Percentiles rank a stretch among this genome's conserved stretches.
These are phyloP conservation scores for Hippocampus abdominalis DNA, from an alignment of 2,113 vertebrate genomes.

Conservation along the genomic window DNA sequence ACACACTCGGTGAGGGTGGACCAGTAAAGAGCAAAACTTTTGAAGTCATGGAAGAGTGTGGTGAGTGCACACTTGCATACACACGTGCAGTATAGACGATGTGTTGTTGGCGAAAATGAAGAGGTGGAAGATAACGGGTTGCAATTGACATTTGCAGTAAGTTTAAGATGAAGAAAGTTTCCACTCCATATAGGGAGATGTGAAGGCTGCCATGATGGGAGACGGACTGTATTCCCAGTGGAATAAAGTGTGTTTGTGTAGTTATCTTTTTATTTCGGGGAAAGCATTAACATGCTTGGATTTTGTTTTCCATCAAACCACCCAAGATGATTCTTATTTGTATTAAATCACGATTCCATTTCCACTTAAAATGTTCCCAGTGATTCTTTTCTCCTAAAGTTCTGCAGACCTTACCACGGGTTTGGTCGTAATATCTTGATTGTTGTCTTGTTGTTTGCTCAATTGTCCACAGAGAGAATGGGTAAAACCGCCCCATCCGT, in stretches of 20 bases:
- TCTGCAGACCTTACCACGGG: not conserved
- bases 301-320: not conserved
- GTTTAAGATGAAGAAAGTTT: conserved; percentile 52
- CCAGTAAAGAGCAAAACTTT: conserved; percentile 88
- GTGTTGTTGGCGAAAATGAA: not conserved
- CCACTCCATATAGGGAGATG: conserved; percentile 72
- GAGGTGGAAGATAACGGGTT: not conserved
- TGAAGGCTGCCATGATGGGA: conserved; percentile 10
- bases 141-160: conserved; percentile 2
- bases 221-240: not conserved
- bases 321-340: not conserved
- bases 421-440: not conserved
- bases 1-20: conserved; percentile 73
- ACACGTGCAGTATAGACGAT: not conserved
- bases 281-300: not conserved
- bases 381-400: not conserved
- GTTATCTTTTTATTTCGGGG: not conserved
- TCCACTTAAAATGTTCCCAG: not conserved
- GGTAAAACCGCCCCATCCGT: conserved; percentile 83
- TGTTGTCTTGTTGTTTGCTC: conserved; percentile 3
- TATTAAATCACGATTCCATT: no score
- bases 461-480: conserved; percentile 76
- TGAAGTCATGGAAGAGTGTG: conserved; percentile 91
- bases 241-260: conserved; percentile 11
- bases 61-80: conserved; percentile 62